Evolutionary conservation across 1,140 invertebrate species (phyloP).

Genomic region (Aphelenchoides fujianensis): DNA sequence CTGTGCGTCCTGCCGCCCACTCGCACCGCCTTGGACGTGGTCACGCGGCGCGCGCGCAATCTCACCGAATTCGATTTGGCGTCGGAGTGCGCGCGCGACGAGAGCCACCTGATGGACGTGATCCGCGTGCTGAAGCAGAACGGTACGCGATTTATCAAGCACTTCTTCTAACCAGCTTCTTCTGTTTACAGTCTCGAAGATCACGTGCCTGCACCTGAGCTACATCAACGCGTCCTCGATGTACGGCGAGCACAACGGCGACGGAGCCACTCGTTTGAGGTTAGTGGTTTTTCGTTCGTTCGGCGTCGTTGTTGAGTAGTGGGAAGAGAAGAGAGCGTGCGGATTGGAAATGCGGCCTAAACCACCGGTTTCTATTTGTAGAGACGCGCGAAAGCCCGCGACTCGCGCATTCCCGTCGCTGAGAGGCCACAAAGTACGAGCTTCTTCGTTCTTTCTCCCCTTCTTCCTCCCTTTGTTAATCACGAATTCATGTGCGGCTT

Average conservation of each 20-base stretch:
- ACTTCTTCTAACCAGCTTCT: too few relatives aligned
- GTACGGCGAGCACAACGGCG: background rate
- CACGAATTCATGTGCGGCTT: background rate
- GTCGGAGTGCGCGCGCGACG: background rate
- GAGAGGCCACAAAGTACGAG: slow-evolving; percentile 4
- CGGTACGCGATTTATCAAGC: too few relatives aligned
- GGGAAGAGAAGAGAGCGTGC: too few relatives aligned
- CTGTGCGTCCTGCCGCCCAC: background rate
- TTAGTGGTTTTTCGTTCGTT: too few relatives aligned
- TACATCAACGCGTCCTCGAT: background rate
- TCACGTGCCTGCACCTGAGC: background rate
- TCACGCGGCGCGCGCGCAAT: background rate
- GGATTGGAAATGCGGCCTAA: background rate
- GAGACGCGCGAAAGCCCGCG: background rate
- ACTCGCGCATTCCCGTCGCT: background rate
- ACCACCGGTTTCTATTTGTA: background rate
- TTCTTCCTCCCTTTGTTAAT: background rate
- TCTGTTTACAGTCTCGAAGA: slow-evolving; percentile 13
- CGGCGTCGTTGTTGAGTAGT: too few relatives aligned
- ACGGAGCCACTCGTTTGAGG: background rate
- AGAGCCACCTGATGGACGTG: background rate
- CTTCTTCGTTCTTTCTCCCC: background rate
- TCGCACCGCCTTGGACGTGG: background rate
- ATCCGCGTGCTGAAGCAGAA: slow-evolving; percentile 8
- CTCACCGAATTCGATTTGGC: slow-evolving; percentile 8